Evolutionary conservation across 1,140 invertebrate genomes (phyloP).

Genomic region (Musca vetustissima): DNA sequence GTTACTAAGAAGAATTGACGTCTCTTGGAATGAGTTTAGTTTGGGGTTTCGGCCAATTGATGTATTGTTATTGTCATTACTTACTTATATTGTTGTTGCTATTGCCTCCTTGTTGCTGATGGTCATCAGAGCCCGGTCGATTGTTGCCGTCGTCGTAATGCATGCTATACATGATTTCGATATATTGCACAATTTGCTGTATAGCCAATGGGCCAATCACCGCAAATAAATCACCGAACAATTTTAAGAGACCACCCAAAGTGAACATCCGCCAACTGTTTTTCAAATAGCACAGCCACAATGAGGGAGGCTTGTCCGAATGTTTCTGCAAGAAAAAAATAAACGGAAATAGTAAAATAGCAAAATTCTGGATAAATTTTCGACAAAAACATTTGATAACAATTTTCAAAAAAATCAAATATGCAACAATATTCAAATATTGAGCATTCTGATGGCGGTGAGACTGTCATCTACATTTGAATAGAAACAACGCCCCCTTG

Average conservation of each 20-base stretch:
- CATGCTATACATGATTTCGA: conserved; percentile 51
- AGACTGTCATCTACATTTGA: no score
- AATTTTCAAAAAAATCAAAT: no score
- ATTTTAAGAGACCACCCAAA: conserved; percentile 71
- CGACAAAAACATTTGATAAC: no score
- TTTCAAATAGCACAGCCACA: conserved; percentile 71
- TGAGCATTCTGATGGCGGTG: no score
- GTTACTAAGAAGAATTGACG: conserved; percentile 14
- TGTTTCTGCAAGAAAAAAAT: conserved; percentile 51
- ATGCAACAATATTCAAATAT: no score
- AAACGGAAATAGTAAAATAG: no score
- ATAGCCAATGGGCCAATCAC: conserved; percentile 78
- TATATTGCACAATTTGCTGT: conserved; percentile 71
- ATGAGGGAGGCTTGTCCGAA: conserved; percentile 46
- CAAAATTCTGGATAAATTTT: background rate
- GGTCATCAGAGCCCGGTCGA: background rate
- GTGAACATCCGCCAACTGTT: conserved; percentile 73
- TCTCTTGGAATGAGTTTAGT: background rate
- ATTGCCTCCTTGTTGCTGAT: conserved; percentile 13
- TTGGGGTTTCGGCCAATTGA: conserved; percentile 23
- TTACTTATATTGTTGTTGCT: conserved; percentile 15
- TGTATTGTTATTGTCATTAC: conserved; percentile 26
- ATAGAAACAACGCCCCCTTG: no score
- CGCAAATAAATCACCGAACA: conserved; percentile 75
- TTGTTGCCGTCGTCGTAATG: conserved; percentile 12